Percentiles rank a stretch among this genome's conserved stretches.
Evolutionary conservation across 23 tunicate species (phyloP).

Genomic region (Halocynthia aurantium): DNA sequence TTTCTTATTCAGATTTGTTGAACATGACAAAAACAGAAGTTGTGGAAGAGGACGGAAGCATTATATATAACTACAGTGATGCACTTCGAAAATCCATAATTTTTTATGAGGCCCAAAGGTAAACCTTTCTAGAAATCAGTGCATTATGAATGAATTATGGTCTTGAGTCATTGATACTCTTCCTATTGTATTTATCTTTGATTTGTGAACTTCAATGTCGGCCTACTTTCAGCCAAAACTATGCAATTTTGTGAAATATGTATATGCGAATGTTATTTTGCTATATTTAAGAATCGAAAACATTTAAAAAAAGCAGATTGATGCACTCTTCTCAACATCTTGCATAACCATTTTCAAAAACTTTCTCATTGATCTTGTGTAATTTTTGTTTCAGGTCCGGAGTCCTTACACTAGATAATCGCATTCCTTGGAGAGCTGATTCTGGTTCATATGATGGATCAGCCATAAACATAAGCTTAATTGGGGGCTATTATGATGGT

Average conservation of each 20-base stretch:
- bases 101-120: slow-evolving; percentile 91
- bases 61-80: slow-evolving; percentile 17
- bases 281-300: too few relatives aligned
- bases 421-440: slow-evolving; percentile 63
- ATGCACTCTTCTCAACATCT: too few relatives aligned
- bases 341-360: too few relatives aligned
- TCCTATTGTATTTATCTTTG: too few relatives aligned
- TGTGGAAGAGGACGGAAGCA: neutral
- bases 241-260: neutral
- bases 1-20: neutral
- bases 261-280: neutral
- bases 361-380: neutral
- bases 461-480: slow-evolving; percentile 19
- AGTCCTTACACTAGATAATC: slow-evolving; percentile 17
- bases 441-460: slow-evolving; percentile 63
- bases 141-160: too few relatives aligned
- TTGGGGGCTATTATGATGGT: slow-evolving; percentile 92
- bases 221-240: too few relatives aligned
- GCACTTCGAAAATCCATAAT: slow-evolving; percentile 47
- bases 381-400: slow-evolving; percentile 52
- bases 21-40: neutral
- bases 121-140: neutral
- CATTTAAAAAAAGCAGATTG: too few relatives aligned
- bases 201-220: too few relatives aligned
- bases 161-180: too few relatives aligned